phyloP scores from a whole-genome alignment of 2,888 invertebrate species.

The Drosophila paucipuncta region DNA sequence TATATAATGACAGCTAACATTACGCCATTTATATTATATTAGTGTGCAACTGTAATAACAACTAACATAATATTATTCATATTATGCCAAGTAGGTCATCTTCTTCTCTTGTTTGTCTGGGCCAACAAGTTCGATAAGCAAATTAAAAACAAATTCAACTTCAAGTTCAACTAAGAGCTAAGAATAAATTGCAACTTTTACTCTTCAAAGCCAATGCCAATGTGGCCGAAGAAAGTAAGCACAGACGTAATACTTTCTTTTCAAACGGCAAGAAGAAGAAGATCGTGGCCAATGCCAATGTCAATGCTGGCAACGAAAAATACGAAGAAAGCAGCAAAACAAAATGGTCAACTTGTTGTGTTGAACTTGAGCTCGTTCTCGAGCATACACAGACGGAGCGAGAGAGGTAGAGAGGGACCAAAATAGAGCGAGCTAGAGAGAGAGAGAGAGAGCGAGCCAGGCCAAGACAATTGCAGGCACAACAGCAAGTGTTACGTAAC shows the following conservation, averaged over 20 bases:
- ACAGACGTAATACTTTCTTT: conserved; percentile 73
- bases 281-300: conserved; percentile 53
- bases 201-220: conserved; percentile 35
- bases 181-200: conserved; percentile 49
- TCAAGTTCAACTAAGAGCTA: not conserved
- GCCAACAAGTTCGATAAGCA: not conserved
- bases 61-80: not conserved
- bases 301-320: conserved; percentile 41
- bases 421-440: conserved; percentile 1
- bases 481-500: conserved; percentile 79
- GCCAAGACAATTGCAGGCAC: conserved; percentile 44
- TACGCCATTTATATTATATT: not conserved
- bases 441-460: conserved; percentile 13
- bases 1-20: not conserved
- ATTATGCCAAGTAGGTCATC: not conserved
- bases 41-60: not conserved
- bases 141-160: not conserved
- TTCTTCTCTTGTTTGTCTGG: not conserved
- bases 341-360: conserved; percentile 53
- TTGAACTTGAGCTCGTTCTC: conserved; percentile 76
- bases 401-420: not conserved
- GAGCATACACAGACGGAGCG: conserved; percentile 42
- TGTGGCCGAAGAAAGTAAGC: conserved; percentile 55
- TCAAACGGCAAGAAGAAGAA: conserved; percentile 27
- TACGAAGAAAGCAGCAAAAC: conserved; percentile 81